phyloP scores from a whole-genome alignment of 30 jellyfish, hydroid and myxozoan genomes.

The Cassiopea andromeda region DNA sequence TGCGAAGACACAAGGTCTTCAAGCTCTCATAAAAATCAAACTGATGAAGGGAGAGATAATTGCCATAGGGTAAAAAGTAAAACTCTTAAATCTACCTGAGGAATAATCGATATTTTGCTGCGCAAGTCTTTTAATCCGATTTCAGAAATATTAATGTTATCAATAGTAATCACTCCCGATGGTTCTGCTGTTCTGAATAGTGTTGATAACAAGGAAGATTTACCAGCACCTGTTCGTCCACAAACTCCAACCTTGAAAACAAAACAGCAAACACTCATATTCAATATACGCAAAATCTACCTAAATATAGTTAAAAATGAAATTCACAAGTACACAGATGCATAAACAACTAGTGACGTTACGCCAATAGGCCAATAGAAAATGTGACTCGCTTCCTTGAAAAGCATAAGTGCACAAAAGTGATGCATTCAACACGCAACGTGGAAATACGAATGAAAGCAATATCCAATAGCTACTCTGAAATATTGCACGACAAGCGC shows the following conservation, averaged over 20 bases:
- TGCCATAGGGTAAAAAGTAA: background rate
- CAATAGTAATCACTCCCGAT: constrained; percentile 71
- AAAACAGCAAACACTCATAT: background rate
- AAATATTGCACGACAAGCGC: too few relatives aligned
- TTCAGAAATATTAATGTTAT: constrained; percentile 76
- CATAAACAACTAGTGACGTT: too few relatives aligned
- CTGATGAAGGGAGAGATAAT: background rate
- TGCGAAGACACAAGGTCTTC: too few relatives aligned
- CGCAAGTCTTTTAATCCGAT: constrained; percentile 87
- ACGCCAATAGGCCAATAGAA: too few relatives aligned
- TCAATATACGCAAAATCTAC: too few relatives aligned
- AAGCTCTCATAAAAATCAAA: background rate
- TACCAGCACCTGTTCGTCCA: constrained; percentile 98
- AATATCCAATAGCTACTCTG: background rate
- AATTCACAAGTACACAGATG: too few relatives aligned
- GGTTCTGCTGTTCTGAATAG: constrained; percentile 94
- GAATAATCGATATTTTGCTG: constrained; percentile 88
- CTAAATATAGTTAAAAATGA: too few relatives aligned
- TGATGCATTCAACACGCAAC: background rate
- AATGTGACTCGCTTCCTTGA: too few relatives aligned
- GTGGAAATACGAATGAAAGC: background rate
- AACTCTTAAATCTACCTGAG: constrained; percentile 73
- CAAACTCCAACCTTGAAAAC: constrained; percentile 89
- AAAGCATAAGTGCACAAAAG: background rate
- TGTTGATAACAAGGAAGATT: constrained; percentile 89